Base-by-base conservation (phyloP, 2,113 vertebrate genomes). In the Rhynchopsitta pachyrhyncha region DNA sequence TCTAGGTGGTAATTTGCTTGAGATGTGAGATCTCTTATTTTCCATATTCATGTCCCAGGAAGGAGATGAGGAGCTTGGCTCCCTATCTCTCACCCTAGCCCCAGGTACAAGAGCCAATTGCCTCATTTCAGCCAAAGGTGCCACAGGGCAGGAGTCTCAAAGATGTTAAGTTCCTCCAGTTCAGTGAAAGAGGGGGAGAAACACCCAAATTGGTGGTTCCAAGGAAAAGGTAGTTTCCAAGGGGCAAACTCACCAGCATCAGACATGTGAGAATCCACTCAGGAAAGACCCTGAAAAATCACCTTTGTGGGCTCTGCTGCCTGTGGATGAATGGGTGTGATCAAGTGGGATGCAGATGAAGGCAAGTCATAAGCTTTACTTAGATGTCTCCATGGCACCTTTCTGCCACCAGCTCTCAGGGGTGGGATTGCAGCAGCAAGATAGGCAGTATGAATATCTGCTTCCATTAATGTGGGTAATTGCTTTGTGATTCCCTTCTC, bases 401-500 rank as follows among this genome's bases (percentile, higher is more conserved):
- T 71, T 33, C 42, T 80, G 68, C 71, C 68, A 52, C 19, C 0
- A 2, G 63, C 42, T 28, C 68, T 69, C 1, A 0, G 47, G 41
- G 33, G 4, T 42, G 80, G 73, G 53, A 50, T 49, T 59, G 35
- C 15, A 76, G 44, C 13, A 84, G 8, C 28, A 35, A 79, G 74
- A n/a, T 23, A 29, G 59, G 35, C 33, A 83, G 71, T 39, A 60
- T 2, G 74, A 93, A n/a, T 80, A 73, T 59, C 70, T 80, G 59
- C 76, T 94, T 47, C 80, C 47, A 83, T 75, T 83, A 88, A 86
- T 1, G 8, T 22, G 50, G 67, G 33, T 81, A 88, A 96, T 94
- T 96, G 88, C 89, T 97, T 95, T 93, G 84, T 82, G 74, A 90
- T 94, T 91, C 78, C 55, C 74, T 66, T 82, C 62, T 52, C 75